A percentile compares a stretch with the other conserved stretches of the same genome.
These are phyloP conservation scores for Tretioscincus oriximinensis DNA, from an alignment of 2,113 vertebrate species.

Conservation along the genomic window DNA sequence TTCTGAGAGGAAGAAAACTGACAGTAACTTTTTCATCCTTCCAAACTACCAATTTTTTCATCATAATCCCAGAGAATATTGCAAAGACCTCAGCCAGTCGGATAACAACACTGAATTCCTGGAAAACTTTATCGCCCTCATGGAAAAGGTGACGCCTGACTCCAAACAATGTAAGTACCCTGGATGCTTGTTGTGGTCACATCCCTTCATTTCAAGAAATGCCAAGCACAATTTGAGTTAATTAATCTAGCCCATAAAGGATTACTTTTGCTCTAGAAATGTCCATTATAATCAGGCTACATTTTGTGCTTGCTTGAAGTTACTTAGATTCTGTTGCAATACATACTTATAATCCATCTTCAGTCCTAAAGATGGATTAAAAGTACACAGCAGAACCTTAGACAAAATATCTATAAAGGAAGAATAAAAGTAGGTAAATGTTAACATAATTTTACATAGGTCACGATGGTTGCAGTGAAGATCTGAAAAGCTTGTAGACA, in stretches of 20 bases:
- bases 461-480: not conserved
- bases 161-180: conserved; percentile 94
- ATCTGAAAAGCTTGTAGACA: not conserved
- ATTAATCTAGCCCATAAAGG: not conserved
- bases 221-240: not conserved
- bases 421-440: no score
- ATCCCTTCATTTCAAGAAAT: not conserved
- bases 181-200: not conserved
- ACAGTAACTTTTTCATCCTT: conserved; percentile 64
- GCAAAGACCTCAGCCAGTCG: conserved; percentile 95
- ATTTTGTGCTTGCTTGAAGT: not conserved
- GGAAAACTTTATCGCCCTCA: conserved; percentile 96
- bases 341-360: not conserved
- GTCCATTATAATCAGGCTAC: not conserved
- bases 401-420: not conserved
- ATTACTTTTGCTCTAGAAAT: not conserved
- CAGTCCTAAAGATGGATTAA: no score
- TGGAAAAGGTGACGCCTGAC: conserved; percentile 99
- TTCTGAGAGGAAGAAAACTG: conserved; percentile 44
- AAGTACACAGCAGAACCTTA: not conserved
- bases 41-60: conserved; percentile 58
- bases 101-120: conserved; percentile 99
- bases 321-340: not conserved
- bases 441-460: not conserved
- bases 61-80: conserved; percentile 90